phyloP scores from a whole-genome alignment of 2,888 invertebrate genomes.

The Nemotelus pantherinus region DNA sequence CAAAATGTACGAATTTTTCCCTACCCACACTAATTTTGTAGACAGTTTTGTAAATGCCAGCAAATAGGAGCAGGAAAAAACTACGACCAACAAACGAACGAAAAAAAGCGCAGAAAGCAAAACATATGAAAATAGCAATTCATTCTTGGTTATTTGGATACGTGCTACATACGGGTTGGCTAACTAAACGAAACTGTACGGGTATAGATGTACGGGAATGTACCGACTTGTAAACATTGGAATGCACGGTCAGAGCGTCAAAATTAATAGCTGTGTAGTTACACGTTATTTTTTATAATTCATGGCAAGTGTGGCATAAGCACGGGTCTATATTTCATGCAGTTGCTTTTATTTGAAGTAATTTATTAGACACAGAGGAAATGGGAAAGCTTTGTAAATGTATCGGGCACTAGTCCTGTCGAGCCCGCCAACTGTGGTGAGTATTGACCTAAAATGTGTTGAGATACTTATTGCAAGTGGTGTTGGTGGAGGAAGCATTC shows the following conservation, averaged over 20 bases:
- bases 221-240: conserved; percentile 5
- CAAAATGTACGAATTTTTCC: conserved; percentile 26
- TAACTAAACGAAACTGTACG: background rate
- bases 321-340: conserved; percentile 32
- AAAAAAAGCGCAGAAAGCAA: background rate
- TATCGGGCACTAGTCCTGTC: too few species aligned
- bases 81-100: background rate
- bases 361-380: conserved; percentile 37
- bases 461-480: too few species aligned
- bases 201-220: background rate
- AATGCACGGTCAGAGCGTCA: conserved; percentile 29
- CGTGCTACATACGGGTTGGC: background rate
- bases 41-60: conserved; percentile 9
- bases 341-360: conserved; percentile 34
- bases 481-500: too few species aligned
- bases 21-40: background rate
- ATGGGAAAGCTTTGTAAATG: background rate
- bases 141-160: conserved; percentile 1
- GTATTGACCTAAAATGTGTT: too few species aligned
- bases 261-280: conserved; percentile 42
- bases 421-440: too few species aligned
- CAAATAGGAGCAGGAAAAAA: conserved; percentile 11
- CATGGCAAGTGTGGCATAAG: conserved; percentile 32
- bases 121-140: conserved; percentile 35
- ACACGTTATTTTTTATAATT: conserved; percentile 38